phyloP scores from a whole-genome alignment of 2,888 invertebrate genomes.

The Drosophila fulvimacula region DNA sequence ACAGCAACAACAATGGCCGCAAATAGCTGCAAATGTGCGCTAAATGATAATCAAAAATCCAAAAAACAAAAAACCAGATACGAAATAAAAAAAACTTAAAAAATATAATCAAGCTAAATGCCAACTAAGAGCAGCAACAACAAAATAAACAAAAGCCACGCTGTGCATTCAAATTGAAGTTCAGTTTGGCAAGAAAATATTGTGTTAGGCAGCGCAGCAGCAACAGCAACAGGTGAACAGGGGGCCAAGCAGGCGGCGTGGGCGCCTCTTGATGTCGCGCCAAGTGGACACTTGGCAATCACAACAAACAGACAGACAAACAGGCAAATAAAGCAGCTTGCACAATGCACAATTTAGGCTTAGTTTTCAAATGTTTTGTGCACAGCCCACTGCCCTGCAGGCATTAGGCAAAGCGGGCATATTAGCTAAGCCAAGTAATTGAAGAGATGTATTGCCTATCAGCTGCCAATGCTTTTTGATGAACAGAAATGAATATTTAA shows the following conservation, averaged over 20 bases:
- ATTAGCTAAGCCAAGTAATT: not conserved
- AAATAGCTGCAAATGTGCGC: slow-evolving; percentile 52
- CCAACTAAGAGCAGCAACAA: slow-evolving; percentile 26
- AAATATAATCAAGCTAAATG: slow-evolving; percentile 14
- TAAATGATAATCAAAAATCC: slow-evolving; percentile 63
- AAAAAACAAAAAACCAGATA: slow-evolving; percentile 8
- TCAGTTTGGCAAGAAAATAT: slow-evolving; percentile 33
- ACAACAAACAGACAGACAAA: slow-evolving; percentile 40
- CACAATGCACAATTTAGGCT: slow-evolving; percentile 28
- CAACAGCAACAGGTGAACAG: not conserved
- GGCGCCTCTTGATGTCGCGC: slow-evolving; percentile 30
- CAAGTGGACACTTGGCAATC: slow-evolving; percentile 45
- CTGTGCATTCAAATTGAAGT: slow-evolving; percentile 48
- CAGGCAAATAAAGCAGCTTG: slow-evolving; percentile 28
- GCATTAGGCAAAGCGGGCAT: not conserved
- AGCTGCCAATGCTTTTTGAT: too few relatives aligned
- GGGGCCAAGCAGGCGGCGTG: not conserved
- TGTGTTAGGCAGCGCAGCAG: not conserved
- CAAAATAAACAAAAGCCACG: slow-evolving; percentile 21
- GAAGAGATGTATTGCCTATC: too few relatives aligned
- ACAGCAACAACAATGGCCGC: slow-evolving; percentile 45
- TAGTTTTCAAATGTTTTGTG: slow-evolving; percentile 8
- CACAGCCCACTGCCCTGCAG: slow-evolving; percentile 2
- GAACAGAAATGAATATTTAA: too few relatives aligned
- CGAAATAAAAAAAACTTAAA: not conserved